These are phyloP conservation scores for Zaprionus gabonicus DNA, from an alignment of 1,140 invertebrate genomes.

Conservation along the genomic window DNA sequence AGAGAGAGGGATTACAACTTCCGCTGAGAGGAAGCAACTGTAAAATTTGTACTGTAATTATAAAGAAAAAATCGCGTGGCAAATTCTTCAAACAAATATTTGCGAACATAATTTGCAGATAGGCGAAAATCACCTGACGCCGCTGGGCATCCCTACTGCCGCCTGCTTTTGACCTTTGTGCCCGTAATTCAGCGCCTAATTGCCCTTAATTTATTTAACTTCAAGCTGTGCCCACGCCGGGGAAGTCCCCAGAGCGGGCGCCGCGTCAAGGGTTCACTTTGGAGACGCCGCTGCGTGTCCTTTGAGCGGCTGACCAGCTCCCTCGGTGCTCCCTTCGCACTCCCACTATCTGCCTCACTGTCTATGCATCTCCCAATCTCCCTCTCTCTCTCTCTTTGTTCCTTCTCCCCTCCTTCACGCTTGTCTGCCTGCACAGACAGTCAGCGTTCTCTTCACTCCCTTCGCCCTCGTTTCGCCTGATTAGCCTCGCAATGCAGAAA, in stretches of 20 bases:
- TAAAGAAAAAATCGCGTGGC: slow-evolving; percentile 31
- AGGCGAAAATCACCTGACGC: slow-evolving; percentile 58
- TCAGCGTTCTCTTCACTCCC: not conserved
- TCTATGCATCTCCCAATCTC: too few relatives aligned
- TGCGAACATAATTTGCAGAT: slow-evolving; percentile 58
- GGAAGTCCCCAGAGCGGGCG: not conserved
- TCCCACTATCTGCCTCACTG: not conserved
- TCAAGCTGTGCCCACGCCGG: slow-evolving; percentile 66
- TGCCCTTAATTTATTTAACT: slow-evolving; percentile 81
- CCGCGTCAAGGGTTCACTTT: slow-evolving; percentile 68
- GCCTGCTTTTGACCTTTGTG: slow-evolving; percentile 63
- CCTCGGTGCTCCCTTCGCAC: not conserved
- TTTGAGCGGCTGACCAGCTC: slow-evolving; percentile 21
- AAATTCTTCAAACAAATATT: slow-evolving; percentile 52
- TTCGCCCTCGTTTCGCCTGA: not conserved
- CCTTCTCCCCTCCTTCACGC: not conserved
- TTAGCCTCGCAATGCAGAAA: not conserved
- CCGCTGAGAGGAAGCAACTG: slow-evolving; percentile 61
- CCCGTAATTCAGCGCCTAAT: slow-evolving; percentile 72
- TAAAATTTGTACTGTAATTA: slow-evolving; percentile 72
- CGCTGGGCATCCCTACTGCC: slow-evolving; percentile 15
- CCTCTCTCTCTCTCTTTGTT: not conserved
- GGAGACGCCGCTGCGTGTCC: slow-evolving; percentile 61
- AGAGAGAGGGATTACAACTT: slow-evolving; percentile 54
- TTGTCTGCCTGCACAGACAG: not conserved